Base-by-base conservation (phyloP, 2,888 invertebrate genomes). In the Scaptomyza cyrtandrae region DNA sequence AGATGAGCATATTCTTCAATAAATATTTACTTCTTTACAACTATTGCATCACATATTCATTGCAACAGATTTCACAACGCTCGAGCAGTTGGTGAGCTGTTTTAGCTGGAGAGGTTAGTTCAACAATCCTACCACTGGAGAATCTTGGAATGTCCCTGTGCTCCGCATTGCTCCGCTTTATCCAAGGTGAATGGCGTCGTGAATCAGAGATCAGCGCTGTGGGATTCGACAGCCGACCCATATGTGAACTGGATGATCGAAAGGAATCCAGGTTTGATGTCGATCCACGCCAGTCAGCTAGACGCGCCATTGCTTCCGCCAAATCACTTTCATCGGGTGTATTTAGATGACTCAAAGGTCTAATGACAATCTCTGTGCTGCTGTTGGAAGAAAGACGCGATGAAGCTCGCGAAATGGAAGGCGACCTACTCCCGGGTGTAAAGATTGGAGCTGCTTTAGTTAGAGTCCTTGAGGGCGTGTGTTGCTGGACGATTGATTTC, bases 21-120 rank as follows among this genome's bases (percentile, higher is more conserved):
- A 24, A 24, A 24, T 24, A 24, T 24, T 24, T 24, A 14, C 13
- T 39, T 16, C 9, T 14, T 11, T 78, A 24, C 24, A 24, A 2
- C 19, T 19, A 19, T 19, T 19, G 19, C 19, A 24, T 24, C 52
- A 75, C 73, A 82, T 87, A 88, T 81, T 88, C 90, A 68, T 86
- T 89, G 43, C 71, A 86, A 60, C 90, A 90, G 45, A 90, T 89
- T 56, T 85, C 83, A 67, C 90, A 91, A 33, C 89, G 88, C 46
- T 86, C 89, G 55, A 87, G 78, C 2, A 73, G 67, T 44, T 76
- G 81, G 46, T 52, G 55, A 27, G 16, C n/a, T 24, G 52, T 14
- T 16, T 37, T 57, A 4, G 44, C 48, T 6, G 66, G 60, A 0
- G 48, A 58, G 33, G 71, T 60, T 0, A 77, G 48, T 6, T 74